Conservation (phyloP, 2,113 vertebrate genomes). For the Laticauda laticaudata region DNA sequence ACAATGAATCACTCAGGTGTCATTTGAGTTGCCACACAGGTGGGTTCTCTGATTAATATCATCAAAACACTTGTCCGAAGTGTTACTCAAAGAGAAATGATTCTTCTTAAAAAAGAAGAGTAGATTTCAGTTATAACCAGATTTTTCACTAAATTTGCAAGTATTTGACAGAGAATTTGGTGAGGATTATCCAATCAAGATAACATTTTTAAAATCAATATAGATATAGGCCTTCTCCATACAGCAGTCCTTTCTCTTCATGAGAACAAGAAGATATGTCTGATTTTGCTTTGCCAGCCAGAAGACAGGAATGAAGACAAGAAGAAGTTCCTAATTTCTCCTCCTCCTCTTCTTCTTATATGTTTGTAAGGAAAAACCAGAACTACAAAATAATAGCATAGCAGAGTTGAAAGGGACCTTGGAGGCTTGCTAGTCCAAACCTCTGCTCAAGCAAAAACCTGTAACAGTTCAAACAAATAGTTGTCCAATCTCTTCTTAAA, state of each 20-base stretch:
- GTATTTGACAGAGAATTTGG: background rate
- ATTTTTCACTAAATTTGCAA: conserved; percentile 34
- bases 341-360: background rate
- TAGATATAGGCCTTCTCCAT: background rate
- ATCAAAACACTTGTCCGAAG: conserved; percentile 50
- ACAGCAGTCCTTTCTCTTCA: background rate
- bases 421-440: no score
- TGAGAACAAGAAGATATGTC: background rate
- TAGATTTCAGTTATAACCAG: conserved; percentile 47
- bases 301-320: background rate
- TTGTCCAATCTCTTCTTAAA: no score
- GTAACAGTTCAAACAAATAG: no score
- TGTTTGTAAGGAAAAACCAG: background rate
- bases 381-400: no score
- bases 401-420: no score
- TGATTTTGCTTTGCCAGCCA: background rate
- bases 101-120: conserved; percentile 56
- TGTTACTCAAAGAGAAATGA: conserved; percentile 51
- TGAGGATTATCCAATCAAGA: background rate
- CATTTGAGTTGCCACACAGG: conserved; percentile 66
- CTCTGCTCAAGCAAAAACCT: no score
- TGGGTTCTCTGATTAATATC: conserved; percentile 72
- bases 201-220: background rate
- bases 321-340: background rate
- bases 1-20: conserved; percentile 70